These are phyloP conservation scores for Sesamia nonagrioides DNA, from an alignment of 1,140 invertebrate species.

Conservation along the genomic window DNA sequence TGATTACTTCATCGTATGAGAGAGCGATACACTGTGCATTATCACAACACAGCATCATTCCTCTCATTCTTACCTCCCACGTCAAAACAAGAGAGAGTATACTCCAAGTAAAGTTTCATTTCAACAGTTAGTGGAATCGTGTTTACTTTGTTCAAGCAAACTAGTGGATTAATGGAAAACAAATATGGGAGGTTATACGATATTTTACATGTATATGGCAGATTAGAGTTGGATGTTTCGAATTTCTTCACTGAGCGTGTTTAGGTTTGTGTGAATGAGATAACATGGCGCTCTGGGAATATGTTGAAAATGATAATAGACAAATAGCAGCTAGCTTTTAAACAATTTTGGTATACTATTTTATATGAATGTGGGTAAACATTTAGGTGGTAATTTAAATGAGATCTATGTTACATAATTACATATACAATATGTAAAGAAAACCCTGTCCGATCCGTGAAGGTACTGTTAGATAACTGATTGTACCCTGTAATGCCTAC, in stretches of 20 bases:
- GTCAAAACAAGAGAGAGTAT: not conserved
- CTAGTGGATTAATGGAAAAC: slow-evolving; percentile 62
- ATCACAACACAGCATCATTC: slow-evolving; percentile 26
- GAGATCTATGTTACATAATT: not conserved
- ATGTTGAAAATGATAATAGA: not conserved
- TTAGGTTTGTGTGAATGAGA: slow-evolving; percentile 22
- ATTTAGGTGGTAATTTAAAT: not conserved
- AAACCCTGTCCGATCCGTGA: too few relatives aligned
- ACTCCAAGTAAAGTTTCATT: slow-evolving; percentile 45
- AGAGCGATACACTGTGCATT: slow-evolving; percentile 23
- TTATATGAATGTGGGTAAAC: not conserved
- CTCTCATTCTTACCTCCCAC: not conserved
- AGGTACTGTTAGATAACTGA: too few relatives aligned
- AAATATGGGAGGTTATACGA: slow-evolving; percentile 59
- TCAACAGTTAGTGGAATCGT: slow-evolving; percentile 46
- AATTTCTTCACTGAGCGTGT: slow-evolving; percentile 40
- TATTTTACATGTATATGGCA: slow-evolving; percentile 41
- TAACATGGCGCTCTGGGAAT: not conserved
- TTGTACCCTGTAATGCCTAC: too few relatives aligned
- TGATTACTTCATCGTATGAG: slow-evolving; percentile 29
- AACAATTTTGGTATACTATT: slow-evolving; percentile 4
- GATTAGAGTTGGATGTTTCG: slow-evolving; percentile 37
- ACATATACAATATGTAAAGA: too few relatives aligned
- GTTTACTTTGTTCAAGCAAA: slow-evolving; percentile 58
- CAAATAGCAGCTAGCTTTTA: slow-evolving; percentile 3